These are phyloP conservation scores for Holcopasites calliopsidis DNA, from an alignment of 1,140 invertebrate species.

Conservation along the genomic window DNA sequence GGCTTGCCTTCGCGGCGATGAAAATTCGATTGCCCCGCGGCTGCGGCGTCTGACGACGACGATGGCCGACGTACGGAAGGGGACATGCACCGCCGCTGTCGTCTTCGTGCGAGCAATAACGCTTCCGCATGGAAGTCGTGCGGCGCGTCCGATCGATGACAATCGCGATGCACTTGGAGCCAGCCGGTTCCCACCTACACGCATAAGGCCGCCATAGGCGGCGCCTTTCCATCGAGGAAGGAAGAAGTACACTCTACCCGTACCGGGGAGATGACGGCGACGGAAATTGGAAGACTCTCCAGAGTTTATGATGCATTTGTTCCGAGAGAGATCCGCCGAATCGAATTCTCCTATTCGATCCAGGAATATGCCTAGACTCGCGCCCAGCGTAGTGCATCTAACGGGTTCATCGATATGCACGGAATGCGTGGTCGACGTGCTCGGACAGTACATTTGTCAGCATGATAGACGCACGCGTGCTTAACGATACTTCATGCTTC, in stretches of 20 bases:
- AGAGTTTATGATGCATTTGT: conserved; percentile 40
- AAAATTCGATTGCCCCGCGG: conserved; percentile 67
- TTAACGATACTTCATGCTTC: neutral
- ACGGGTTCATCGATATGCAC: conserved; percentile 18
- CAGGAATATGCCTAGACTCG: neutral
- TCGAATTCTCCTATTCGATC: conserved; percentile 43
- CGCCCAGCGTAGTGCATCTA: neutral
- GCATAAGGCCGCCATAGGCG: neutral
- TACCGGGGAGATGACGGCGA: conserved; percentile 33
- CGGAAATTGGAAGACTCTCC: conserved; percentile 39
- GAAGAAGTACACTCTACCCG: too few relatives aligned
- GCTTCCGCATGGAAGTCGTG: conserved; percentile 31
- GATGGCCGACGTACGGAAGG: conserved; percentile 35
- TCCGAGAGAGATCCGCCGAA: conserved; percentile 24
- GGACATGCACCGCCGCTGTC: conserved; percentile 14
- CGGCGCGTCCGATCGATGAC: conserved; percentile 51
- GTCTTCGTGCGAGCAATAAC: conserved; percentile 10
- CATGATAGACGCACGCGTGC: neutral
- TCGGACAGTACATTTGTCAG: conserved; percentile 9
- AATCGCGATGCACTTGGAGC: conserved; percentile 51
- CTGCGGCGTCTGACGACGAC: conserved; percentile 55
- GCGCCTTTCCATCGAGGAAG: neutral
- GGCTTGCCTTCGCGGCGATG: conserved; percentile 62
- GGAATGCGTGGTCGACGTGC: conserved; percentile 11
- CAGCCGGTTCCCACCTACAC: conserved; percentile 39